Percentiles rank a stretch among this genome's conserved stretches.
Conservation (phyloP, 1,140 invertebrate genomes). For the Drosophila setifemur region DNA sequence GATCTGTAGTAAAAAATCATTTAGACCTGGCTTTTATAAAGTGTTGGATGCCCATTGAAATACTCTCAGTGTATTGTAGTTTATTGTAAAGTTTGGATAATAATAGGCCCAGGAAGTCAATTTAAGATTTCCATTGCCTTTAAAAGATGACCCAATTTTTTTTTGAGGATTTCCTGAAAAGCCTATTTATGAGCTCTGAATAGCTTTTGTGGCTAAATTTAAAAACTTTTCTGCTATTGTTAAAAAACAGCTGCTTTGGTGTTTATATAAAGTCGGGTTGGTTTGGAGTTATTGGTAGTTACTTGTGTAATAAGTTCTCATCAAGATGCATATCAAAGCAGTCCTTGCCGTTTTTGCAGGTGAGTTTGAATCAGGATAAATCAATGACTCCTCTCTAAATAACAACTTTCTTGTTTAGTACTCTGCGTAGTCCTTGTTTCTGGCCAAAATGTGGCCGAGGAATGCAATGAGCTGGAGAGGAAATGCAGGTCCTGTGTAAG, state of each 20-base stretch:
- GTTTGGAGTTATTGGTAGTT: neutral
- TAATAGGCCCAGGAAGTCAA: slow-evolving; percentile 8
- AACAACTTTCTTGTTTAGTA: neutral
- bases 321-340: neutral
- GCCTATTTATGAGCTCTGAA: neutral
- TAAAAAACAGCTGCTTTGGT: neutral
- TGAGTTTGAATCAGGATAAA: neutral
- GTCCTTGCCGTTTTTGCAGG: slow-evolving; percentile 2
- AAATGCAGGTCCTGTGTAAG: neutral
- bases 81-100: no score
- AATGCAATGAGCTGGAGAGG: slow-evolving; percentile 1
- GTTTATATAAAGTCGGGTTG: slow-evolving; percentile 21
- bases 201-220: neutral
- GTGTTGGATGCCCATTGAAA: neutral
- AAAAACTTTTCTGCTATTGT: no score
- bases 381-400: neutral
- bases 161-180: neutral
- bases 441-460: slow-evolving; percentile 1
- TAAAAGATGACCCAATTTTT: slow-evolving; percentile 14
- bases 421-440: neutral
- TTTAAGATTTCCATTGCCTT: neutral
- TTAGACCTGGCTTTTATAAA: slow-evolving; percentile 34
- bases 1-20: slow-evolving; percentile 5
- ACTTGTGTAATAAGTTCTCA: slow-evolving; percentile 1
- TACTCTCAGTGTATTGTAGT: neutral